Evolutionary conservation across 2,797 vertebrate genomes (phyloP).

Genomic region (Tiaroga cobitis): DNA sequence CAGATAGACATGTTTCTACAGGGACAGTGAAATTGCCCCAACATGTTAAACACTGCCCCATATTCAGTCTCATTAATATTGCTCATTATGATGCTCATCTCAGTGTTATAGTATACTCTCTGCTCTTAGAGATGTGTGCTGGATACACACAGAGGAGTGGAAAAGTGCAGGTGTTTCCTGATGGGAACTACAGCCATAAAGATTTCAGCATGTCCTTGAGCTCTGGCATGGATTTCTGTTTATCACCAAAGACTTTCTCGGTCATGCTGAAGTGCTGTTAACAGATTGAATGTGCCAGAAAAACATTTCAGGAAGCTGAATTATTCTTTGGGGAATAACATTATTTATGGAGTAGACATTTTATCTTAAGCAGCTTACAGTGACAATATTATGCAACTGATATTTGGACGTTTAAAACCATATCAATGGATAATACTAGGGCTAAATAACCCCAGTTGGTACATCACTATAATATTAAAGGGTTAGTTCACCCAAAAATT

Average conservation of each 20-base stretch:
- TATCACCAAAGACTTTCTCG: constrained; percentile 7
- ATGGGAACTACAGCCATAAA: neutral
- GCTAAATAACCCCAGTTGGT: no score
- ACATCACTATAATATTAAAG: no score
- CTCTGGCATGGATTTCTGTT: constrained; percentile 27
- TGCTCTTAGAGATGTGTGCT: neutral
- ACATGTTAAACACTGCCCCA: neutral
- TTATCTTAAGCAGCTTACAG: neutral
- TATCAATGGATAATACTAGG: no score
- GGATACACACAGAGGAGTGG: neutral
- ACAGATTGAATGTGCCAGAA: constrained; percentile 10
- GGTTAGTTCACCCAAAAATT: no score
- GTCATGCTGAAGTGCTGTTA: constrained; percentile 20
- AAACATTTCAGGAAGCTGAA: constrained; percentile 34
- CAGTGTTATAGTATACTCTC: neutral
- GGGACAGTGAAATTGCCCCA: neutral
- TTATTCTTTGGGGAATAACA: constrained; percentile 7
- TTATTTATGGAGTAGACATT: neutral
- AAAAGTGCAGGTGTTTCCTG: constrained; percentile 43
- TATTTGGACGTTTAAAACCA: neutral
- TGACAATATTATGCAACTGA: neutral
- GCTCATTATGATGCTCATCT: neutral
- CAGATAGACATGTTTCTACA: neutral
- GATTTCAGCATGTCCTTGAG: constrained; percentile 41
- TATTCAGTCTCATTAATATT: neutral